Evolutionary conservation across 2,888 invertebrate genomes (phyloP), one percentile per base, ranked within the genome.

Genomic region (Amphipoea oculea): DNA sequence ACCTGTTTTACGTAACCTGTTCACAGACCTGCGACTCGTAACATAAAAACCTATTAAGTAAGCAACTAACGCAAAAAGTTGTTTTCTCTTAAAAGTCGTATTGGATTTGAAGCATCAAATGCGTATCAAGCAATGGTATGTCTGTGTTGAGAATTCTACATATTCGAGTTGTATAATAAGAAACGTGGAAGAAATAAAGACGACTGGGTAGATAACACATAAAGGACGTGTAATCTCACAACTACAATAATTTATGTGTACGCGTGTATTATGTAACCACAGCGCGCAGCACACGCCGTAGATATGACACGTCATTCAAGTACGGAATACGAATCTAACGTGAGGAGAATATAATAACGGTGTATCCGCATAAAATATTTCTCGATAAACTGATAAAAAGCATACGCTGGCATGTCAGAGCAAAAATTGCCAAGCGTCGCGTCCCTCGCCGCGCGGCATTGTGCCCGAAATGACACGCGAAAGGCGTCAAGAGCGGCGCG

Each of bases 381-480:
- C 89, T 91, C 93, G 91, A 95, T 95, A 94, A 94, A 92, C 92
- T 94, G 93, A 94, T 94, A 94, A 94, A 95, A 94, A 94, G 92
- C 91, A 91, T 90, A 93, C 92, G 87, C 89, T 92, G 93, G 90
- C 92, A 92, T 93, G 94, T 94, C 92, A 92, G 91, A 92, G 94
- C 92, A 94, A 95, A 96, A 95, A 95, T 95, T 94, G 94, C 93
- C 92, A 92, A 91, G 89, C 92, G 91, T 87, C 89, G 91, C 92
- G 92, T 92, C 93, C 92, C 94, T 89, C 90, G 91, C 91, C 90
- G 91, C 90, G 91, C 93, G 92, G 94, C 92, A 96, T 96, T 96
- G 96, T 96, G 94, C 96, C 95, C 95, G 94, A 96, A 96, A 96
- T 96, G 96, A 96, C 96, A 96, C 95, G 95, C 96, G 96, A 96